Conservation (phyloP, 2,113 vertebrate species). For the Saguinus imperator region DNA sequence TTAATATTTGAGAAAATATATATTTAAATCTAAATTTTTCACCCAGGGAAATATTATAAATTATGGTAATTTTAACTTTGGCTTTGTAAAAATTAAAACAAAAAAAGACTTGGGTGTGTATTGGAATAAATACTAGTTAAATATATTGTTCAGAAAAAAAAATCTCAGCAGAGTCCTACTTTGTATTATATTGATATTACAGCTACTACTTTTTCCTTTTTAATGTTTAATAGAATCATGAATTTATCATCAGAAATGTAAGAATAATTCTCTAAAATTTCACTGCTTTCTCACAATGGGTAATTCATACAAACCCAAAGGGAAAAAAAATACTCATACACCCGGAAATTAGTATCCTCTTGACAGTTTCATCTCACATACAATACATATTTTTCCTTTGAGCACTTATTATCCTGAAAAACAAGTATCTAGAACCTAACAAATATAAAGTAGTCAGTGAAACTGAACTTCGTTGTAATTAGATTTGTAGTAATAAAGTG, state of each 20-base stretch:
- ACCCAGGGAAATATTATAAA: neutral
- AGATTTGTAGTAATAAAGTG: slow-evolving; percentile 34
- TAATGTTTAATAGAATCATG: neutral
- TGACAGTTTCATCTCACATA: neutral
- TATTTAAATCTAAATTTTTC: neutral
- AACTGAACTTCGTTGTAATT: slow-evolving; percentile 57
- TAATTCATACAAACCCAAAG: slow-evolving; percentile 4
- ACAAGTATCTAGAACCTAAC: neutral
- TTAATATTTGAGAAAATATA: neutral
- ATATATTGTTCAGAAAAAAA: neutral
- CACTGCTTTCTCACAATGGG: neutral
- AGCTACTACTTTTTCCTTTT: neutral
- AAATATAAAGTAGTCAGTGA: slow-evolving; percentile 35
- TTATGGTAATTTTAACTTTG: neutral
- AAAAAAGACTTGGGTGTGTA: neutral
- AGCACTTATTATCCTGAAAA: neutral
- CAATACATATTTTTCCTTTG: neutral
- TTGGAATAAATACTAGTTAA: neutral
- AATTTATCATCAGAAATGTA: neutral
- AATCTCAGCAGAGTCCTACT: neutral
- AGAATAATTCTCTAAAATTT: neutral
- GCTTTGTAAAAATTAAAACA: neutral
- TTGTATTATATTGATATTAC: neutral
- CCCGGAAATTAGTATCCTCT: neutral
- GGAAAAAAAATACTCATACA: neutral